A percentile compares a stretch with the other conserved stretches of the same genome.
Conservation (phyloP, 2,113 vertebrate genomes). For the Menura novaehollandiae region DNA sequence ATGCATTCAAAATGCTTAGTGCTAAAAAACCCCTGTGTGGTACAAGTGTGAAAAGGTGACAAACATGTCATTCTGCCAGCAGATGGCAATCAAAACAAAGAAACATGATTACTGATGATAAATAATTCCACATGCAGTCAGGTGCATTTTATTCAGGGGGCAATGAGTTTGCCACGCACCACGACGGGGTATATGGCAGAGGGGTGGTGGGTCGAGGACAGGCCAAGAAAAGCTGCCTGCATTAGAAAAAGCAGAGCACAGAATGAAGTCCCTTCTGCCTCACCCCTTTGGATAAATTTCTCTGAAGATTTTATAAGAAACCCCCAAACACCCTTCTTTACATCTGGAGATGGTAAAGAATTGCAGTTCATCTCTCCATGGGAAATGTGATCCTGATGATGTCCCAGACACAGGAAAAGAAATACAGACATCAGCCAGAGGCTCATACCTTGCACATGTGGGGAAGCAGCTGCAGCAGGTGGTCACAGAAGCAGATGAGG, state of each 20-base stretch:
- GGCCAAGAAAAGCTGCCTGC: neutral
- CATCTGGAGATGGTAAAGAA: neutral
- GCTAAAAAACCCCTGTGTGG: fast-evolving
- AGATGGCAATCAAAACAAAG: constrained; percentile 9
- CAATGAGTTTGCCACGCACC: neutral
- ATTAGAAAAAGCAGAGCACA: neutral
- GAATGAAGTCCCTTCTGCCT: neutral
- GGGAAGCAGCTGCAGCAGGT: neutral
- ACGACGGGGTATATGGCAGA: fast-evolving
- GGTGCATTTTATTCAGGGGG: neutral
- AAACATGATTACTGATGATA: neutral
- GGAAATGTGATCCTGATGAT: neutral
- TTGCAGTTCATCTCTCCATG: neutral
- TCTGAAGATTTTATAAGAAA: neutral
- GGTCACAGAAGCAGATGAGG: neutral
- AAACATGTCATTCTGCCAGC: neutral
- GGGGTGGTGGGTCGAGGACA: fast-evolving
- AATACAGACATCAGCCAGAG: neutral
- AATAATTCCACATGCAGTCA: too few species aligned
- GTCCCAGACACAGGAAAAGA: neutral
- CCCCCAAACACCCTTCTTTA: neutral
- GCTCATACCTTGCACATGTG: fast-evolving
- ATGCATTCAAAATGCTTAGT: neutral
- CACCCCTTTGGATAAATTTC: neutral
- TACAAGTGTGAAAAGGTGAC: fast-evolving